Evolutionary conservation across 1,140 invertebrate genomes (phyloP).

Genomic region (Aethina tumida): DNA sequence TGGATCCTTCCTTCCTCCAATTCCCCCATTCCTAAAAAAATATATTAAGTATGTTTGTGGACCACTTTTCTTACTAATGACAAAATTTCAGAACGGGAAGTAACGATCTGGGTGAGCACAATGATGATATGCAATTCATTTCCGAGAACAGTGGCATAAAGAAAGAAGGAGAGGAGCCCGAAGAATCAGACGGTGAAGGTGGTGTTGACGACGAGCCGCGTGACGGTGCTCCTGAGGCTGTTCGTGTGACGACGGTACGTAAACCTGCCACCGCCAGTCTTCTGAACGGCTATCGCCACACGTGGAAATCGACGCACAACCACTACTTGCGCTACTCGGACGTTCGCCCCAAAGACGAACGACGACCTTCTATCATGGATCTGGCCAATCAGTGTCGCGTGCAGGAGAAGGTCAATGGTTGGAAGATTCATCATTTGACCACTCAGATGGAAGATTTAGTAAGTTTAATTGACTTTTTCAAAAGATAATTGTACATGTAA

Average conservation of each 20-base stretch:
- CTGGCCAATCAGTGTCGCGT: conserved; percentile 82
- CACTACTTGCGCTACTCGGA: conserved; percentile 85
- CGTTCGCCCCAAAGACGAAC: conserved; percentile 78
- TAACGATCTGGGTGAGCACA: conserved; percentile 54
- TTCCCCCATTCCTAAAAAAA: conserved; percentile 3
- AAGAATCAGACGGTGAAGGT: conserved; percentile 30
- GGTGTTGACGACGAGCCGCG: conserved; percentile 27
- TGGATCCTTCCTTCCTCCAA: conserved; percentile 1
- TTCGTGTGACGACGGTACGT: conserved; percentile 22
- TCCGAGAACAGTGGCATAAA: conserved; percentile 38
- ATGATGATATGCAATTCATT: conserved; percentile 60
- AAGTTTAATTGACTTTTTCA: conserved; percentile 22
- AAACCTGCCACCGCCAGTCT: conserved; percentile 40
- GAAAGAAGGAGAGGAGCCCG: conserved; percentile 38
- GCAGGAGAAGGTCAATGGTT: conserved; percentile 82
- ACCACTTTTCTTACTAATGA: no score
- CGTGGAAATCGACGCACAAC: conserved; percentile 52
- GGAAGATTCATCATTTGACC: conserved; percentile 88
- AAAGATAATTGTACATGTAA: neutral
- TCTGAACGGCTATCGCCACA: conserved; percentile 37
- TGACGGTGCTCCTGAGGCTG: conserved; percentile 28
- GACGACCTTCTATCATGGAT: conserved; percentile 73
- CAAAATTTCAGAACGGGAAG: conserved; percentile 45
- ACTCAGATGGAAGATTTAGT: conserved; percentile 90
- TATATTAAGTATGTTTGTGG: neutral